A percentile compares a stretch with the other conserved stretches of the same genome.
These are phyloP conservation scores for Odontocerum albicorne DNA, from an alignment of 2,888 invertebrate genomes.

Conservation along the genomic window DNA sequence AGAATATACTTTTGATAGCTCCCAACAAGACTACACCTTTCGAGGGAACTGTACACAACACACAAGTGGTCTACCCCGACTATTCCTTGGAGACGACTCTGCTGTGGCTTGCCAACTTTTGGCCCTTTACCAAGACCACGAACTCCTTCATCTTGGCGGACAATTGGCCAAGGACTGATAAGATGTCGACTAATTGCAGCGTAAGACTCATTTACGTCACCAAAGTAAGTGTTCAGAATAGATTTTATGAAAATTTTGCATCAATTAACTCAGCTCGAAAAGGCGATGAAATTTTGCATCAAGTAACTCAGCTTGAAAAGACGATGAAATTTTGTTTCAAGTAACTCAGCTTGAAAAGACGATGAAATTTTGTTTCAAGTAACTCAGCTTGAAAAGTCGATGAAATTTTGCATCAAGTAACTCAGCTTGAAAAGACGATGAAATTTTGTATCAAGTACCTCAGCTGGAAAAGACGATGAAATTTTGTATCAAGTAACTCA, in stretches of 20 bases:
- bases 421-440: too few species aligned
- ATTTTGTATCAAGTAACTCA: too few species aligned
- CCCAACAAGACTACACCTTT: neutral
- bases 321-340: too few species aligned
- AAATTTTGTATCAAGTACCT: too few species aligned
- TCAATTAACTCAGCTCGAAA: too few species aligned
- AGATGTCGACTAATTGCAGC: slow-evolving; percentile 41
- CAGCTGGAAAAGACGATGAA: too few species aligned
- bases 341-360: too few species aligned
- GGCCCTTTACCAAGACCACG: slow-evolving; percentile 36
- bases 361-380: too few species aligned
- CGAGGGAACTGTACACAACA: slow-evolving; percentile 1
- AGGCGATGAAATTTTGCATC: too few species aligned
- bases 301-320: too few species aligned
- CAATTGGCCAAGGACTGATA: slow-evolving; percentile 57
- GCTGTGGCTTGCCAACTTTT: slow-evolving; percentile 12
- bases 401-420: too few species aligned
- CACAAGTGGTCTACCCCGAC: slow-evolving; percentile 24
- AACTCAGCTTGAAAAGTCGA: too few species aligned
- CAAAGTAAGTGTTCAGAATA: slow-evolving; percentile 45
- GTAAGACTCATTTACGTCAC: slow-evolving; percentile 53
- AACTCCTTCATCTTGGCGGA: slow-evolving; percentile 56
- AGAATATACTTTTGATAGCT: slow-evolving; percentile 9
- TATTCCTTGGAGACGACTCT: slow-evolving; percentile 19
- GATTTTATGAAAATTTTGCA: neutral